Conservation (phyloP, 1,140 invertebrate species). For the Hetaerina americana region DNA sequence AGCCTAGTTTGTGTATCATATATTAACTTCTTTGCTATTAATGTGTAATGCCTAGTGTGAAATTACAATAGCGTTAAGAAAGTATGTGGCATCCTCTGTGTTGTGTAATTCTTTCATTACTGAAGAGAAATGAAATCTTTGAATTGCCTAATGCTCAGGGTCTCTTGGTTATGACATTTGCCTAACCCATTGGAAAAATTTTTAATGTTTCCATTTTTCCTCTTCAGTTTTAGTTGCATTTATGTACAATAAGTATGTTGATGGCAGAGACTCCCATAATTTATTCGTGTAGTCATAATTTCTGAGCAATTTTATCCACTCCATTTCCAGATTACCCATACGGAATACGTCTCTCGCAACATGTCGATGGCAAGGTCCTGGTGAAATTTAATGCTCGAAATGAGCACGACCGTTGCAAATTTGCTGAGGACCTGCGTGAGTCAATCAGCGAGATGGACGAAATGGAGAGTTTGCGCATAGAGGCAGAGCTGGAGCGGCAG, state of each 20-base stretch:
- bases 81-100: too few relatives aligned
- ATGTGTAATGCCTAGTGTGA: too few relatives aligned
- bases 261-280: too few relatives aligned
- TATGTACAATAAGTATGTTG: not conserved
- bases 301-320: not conserved
- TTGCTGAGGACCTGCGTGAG: conserved; percentile 83
- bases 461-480: conserved; percentile 80
- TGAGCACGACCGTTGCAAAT: conserved; percentile 86
- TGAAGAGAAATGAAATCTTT: not conserved
- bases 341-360: conserved; percentile 80
- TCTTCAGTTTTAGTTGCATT: not conserved
- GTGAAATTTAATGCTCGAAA: conserved; percentile 92
- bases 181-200: not conserved
- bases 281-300: not conserved
- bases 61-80: too few relatives aligned
- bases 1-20: too few relatives aligned
- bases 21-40: too few relatives aligned
- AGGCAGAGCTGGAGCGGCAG: conserved; percentile 66
- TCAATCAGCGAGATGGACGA: conserved; percentile 93
- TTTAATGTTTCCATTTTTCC: not conserved
- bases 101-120: too few relatives aligned
- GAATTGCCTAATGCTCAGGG: not conserved
- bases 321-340: conserved; percentile 73
- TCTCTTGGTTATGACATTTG: not conserved
- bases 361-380: conserved; percentile 78